Percentiles rank a stretch among this genome's conserved stretches.
Conservation (phyloP, 2,888 invertebrate species). For the Kuschelorhynchus macadamiae region DNA sequence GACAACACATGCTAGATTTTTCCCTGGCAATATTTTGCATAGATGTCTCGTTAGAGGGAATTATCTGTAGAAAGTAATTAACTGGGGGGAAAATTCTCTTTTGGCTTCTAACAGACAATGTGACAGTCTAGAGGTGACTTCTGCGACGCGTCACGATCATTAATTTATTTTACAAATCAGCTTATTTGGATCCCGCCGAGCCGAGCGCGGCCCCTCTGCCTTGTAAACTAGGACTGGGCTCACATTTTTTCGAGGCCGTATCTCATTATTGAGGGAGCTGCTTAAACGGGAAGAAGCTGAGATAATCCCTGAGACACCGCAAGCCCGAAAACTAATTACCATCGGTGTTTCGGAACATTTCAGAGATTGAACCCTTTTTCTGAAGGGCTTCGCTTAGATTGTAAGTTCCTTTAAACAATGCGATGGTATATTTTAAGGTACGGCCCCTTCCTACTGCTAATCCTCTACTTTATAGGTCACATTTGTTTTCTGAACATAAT, state of each 20-base stretch:
- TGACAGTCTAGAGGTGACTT: slow-evolving; percentile 68
- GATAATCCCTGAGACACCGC: slow-evolving; percentile 65
- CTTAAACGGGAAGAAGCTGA: slow-evolving; percentile 64
- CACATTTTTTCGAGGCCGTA: slow-evolving; percentile 64
- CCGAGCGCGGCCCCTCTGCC: slow-evolving; percentile 44
- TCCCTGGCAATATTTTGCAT: slow-evolving; percentile 64
- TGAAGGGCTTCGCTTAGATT: slow-evolving; percentile 50
- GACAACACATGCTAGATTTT: slow-evolving; percentile 53
- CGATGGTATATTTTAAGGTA: slow-evolving; percentile 52
- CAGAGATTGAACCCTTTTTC: slow-evolving; percentile 61
- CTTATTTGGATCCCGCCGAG: slow-evolving; percentile 65
- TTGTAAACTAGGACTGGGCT: slow-evolving; percentile 42
- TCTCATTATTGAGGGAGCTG: slow-evolving; percentile 64
- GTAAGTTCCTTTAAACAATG: slow-evolving; percentile 48
- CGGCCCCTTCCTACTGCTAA: slow-evolving; percentile 44
- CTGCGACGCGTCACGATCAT: slow-evolving; percentile 67
- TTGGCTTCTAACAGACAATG: slow-evolving; percentile 67
- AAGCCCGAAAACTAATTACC: slow-evolving; percentile 64
- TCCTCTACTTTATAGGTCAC: slow-evolving; percentile 54
- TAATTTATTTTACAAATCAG: slow-evolving; percentile 70
- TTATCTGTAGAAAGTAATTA: slow-evolving; percentile 67
- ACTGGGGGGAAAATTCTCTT: slow-evolving; percentile 61
- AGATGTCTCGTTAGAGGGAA: slow-evolving; percentile 68
- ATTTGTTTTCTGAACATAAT: slow-evolving; percentile 46
- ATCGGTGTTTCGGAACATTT: slow-evolving; percentile 52